Base-by-base conservation (phyloP, 2,797 vertebrate genomes). In the Scolopax bukidnonensis region DNA sequence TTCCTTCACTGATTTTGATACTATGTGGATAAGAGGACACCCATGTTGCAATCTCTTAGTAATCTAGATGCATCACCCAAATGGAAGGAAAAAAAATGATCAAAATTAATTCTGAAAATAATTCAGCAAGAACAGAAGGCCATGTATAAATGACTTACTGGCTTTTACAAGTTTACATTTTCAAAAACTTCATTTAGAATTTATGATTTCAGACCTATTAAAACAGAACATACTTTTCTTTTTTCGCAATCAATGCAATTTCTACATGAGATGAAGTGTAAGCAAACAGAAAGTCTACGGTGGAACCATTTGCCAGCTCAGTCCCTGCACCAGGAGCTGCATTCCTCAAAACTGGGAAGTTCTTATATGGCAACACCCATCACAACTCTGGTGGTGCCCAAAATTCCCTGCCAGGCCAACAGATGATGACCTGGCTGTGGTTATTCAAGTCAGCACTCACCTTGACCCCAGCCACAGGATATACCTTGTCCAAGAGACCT, bases 321-420 rank as follows among this genome's bases (percentile, higher is more conserved):
- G 50, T 38, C 65, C 4, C 0, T 5, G 45, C 53, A 81, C 28
- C 84, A 78, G 70, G 16, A 89, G 11, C 50, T 65, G 74, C 38
- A 78, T 81, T 90, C 33, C 67, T 78, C 38, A 68, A 50, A 78
- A 15, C 11, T 28, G 48, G 21, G 38, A 90, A 89, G 23, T 23
- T 57, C 50, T 41, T 1, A 0, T 25, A 41, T 12, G 27, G 69
- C 45, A 90, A 45, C 16, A 64, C 60, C 41, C 14, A 54, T 3
- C 45, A 33, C 1, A 4, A 47, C n/a, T 36, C 69, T 6, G 1
- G 28, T 4, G 2, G 45, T 2, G 3, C 33, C 12, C 3, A 0
- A 54, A 63, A 36, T 38, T 59, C 24, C 65, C 56, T 64, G 33
- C 10, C n/a, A 57, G 47, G 27, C n/a, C 27, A 32, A 43, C 21